Evolutionary conservation across 1,140 invertebrate species (phyloP).

Genomic region (Stegodyphus dumicola): DNA sequence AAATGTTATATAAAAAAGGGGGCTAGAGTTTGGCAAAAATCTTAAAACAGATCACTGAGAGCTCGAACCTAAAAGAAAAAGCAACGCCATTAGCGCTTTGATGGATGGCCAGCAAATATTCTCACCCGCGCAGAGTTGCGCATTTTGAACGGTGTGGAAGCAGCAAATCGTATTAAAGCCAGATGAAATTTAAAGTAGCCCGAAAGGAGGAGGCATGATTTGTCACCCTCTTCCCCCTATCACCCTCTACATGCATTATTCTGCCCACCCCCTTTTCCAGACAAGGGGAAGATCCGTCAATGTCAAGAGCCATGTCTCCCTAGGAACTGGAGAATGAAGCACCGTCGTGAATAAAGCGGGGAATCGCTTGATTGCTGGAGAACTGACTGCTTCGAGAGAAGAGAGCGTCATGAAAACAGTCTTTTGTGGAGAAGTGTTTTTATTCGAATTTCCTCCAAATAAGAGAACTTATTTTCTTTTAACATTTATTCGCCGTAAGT

Average conservation of each 20-base stretch:
- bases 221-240: conserved; percentile 5
- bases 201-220: conserved; percentile 42
- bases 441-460: no score
- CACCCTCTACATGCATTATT: conserved; percentile 16
- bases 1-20: not conserved
- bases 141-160: conserved; percentile 56
- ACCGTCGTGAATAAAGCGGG: not conserved
- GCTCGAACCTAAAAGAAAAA: not conserved
- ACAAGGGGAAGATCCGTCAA: conserved; percentile 27
- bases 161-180: conserved; percentile 56
- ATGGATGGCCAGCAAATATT: conserved; percentile 34
- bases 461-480: no score
- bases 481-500: no score
- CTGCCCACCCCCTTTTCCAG: not conserved
- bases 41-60: conserved; percentile 32
- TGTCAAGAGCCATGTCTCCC: conserved; percentile 10
- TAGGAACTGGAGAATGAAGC: not conserved
- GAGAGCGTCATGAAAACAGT: no score
- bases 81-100: conserved; percentile 50
- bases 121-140: conserved; percentile 1
- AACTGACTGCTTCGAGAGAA: not conserved
- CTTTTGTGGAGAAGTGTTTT: no score
- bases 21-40: conserved; percentile 12
- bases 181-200: conserved; percentile 58
- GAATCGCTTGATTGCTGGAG: conserved; percentile 1